Evolutionary conservation across 2,888 invertebrate genomes (phyloP).

Genomic region (Entomobrya proxima): DNA sequence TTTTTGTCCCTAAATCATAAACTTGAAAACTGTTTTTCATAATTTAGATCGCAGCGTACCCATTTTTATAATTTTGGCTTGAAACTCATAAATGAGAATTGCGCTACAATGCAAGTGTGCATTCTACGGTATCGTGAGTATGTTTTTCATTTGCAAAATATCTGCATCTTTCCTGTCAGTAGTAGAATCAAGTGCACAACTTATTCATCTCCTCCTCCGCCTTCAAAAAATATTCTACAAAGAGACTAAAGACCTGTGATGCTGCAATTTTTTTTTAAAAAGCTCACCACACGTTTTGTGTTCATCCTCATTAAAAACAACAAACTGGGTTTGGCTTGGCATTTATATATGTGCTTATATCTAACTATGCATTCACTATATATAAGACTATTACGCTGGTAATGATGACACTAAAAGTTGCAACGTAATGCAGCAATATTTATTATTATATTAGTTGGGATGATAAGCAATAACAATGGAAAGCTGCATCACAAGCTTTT

Average conservation of each 20-base stretch:
- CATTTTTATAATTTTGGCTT: slow-evolving; percentile 18
- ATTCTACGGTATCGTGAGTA: no score
- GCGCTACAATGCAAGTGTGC: no score
- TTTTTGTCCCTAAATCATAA: neutral
- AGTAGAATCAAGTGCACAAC: no score
- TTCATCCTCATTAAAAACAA: neutral
- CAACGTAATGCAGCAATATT: slow-evolving; percentile 33
- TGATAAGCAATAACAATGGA: slow-evolving; percentile 22
- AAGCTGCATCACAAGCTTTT: neutral
- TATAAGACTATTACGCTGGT: neutral
- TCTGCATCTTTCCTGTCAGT: no score
- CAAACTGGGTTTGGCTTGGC: neutral
- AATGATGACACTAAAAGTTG: slow-evolving; percentile 22
- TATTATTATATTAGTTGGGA: slow-evolving; percentile 4
- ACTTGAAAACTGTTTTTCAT: neutral
- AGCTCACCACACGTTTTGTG: neutral
- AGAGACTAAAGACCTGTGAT: no score
- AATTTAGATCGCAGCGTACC: neutral
- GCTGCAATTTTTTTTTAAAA: no score
- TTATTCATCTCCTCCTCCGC: no score
- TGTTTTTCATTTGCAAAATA: no score
- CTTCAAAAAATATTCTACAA: no score
- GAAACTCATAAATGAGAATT: no score
- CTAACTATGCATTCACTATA: neutral
- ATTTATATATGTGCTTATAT: neutral